Conservation (phyloP, 2,888 invertebrate genomes). For the Argyra leucocephala region DNA sequence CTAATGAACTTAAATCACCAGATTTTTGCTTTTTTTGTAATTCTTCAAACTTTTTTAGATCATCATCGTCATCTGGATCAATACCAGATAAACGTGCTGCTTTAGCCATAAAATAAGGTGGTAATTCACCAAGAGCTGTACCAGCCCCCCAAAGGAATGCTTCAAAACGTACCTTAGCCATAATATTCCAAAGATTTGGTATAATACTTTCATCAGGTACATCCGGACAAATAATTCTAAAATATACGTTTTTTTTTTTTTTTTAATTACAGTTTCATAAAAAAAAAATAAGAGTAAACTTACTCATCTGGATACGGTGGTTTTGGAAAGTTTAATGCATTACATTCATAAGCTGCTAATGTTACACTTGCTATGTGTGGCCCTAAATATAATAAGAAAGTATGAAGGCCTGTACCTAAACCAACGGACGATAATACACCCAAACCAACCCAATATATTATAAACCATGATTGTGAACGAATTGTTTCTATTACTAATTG, state of each 20-base stretch:
- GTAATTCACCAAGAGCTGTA: slow-evolving; percentile 96
- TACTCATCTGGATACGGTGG: slow-evolving; percentile 98
- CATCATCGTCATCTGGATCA: slow-evolving; percentile 56
- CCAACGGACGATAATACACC: slow-evolving; percentile 97
- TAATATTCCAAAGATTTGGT: slow-evolving; percentile 83
- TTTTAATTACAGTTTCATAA: no score
- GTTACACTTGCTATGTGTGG: slow-evolving; percentile 98
- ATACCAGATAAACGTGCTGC: slow-evolving; percentile 67
- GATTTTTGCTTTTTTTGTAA: slow-evolving; percentile 54
- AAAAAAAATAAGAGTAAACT: slow-evolving; percentile 35
- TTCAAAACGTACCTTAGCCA: slow-evolving; percentile 90
- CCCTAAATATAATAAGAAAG: slow-evolving; percentile 96
- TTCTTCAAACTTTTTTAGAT: slow-evolving; percentile 64
- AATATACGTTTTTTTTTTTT: no score
- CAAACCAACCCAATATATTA: slow-evolving; percentile 80
- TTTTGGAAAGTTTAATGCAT: slow-evolving; percentile 85
- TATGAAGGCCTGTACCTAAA: slow-evolving; percentile 95
- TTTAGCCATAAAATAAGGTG: slow-evolving; percentile 99
- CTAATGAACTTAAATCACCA: slow-evolving; percentile 54
- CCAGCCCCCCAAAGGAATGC: slow-evolving; percentile 97
- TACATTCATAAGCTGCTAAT: slow-evolving; percentile 95
- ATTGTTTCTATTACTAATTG: slow-evolving; percentile 38
- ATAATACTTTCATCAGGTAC: slow-evolving; percentile 51
- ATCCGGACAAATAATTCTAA: slow-evolving; percentile 85
- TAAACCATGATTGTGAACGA: slow-evolving; percentile 41